A percentile compares a stretch with the other conserved stretches of the same genome.
Conservation (phyloP, 2,888 invertebrate species). For the Arge pagana region DNA sequence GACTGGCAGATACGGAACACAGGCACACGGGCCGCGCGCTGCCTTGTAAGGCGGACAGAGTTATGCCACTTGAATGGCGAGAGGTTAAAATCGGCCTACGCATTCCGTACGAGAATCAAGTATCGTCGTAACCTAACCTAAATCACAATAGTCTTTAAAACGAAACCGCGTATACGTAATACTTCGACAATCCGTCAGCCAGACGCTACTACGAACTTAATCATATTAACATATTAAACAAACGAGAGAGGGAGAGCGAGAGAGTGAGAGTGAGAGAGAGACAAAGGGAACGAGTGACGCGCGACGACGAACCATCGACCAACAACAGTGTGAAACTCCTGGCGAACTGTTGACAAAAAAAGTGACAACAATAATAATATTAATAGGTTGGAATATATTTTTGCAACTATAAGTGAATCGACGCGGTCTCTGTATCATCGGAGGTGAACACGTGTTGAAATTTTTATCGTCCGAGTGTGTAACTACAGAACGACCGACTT, state of each 20-base stretch:
- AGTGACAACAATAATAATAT: too few relatives aligned
- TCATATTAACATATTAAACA: conserved; percentile 10
- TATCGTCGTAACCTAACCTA: background rate
- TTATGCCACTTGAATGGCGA: conserved; percentile 21
- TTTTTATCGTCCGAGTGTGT: too few relatives aligned
- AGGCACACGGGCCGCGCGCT: conserved; percentile 47
- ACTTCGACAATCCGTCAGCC: conserved; percentile 53
- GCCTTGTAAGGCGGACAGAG: conserved; percentile 47
- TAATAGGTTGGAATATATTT: too few relatives aligned
- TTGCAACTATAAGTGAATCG: too few relatives aligned
- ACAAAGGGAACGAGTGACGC: conserved; percentile 2
- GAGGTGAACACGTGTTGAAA: too few relatives aligned
- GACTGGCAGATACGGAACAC: conserved; percentile 39
- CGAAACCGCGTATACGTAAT: conserved; percentile 50
- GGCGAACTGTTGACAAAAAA: too few relatives aligned
- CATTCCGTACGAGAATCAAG: conserved; percentile 9
- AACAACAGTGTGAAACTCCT: too few relatives aligned
- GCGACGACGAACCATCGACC: conserved; percentile 24
- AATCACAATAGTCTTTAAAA: conserved; percentile 1
- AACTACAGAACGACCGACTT: too few relatives aligned
- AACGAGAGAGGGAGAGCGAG: conserved; percentile 14
- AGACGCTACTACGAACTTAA: conserved; percentile 29
- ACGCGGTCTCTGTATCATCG: too few relatives aligned
- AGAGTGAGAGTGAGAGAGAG: conserved; percentile 1
- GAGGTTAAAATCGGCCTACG: conserved; percentile 18